Percentiles rank a stretch among this genome's conserved stretches.
Evolutionary conservation across 2,797 vertebrate genomes (phyloP).

Genomic region (Psittacula derbiana): DNA sequence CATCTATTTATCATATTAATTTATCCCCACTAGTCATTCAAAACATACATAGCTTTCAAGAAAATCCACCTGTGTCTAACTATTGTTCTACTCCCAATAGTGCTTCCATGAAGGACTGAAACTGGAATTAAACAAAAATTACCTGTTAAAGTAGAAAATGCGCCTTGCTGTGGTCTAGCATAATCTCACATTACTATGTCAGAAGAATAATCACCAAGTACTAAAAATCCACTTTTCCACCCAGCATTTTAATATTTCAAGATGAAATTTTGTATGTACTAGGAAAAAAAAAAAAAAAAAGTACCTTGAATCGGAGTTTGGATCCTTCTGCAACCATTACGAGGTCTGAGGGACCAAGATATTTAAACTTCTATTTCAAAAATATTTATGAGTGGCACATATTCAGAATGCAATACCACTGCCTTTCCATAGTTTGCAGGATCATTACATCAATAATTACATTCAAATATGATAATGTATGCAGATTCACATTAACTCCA

Average conservation of each 20-base stretch:
- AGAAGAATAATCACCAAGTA: neutral
- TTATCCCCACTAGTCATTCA: neutral
- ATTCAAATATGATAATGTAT: neutral
- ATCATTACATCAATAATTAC: neutral
- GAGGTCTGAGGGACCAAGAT: neutral
- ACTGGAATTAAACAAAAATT: neutral
- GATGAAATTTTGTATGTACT: neutral
- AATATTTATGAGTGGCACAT: neutral
- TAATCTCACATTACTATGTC: rapidly evolving
- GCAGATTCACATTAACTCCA: neutral
- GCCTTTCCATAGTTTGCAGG: neutral
- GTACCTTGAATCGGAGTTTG: neutral
- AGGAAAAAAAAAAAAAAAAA: neutral
- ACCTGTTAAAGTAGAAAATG: neutral
- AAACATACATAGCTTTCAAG: neutral
- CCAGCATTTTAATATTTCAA: neutral
- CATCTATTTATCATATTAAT: neutral
- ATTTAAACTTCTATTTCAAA: neutral
- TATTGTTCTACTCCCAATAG: neutral
- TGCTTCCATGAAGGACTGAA: conserved; percentile 7
- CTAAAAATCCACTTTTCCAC: neutral
- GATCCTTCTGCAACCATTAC: neutral
- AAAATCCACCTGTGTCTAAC: neutral
- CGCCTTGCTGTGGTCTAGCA: neutral
- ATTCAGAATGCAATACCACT: neutral